These are phyloP conservation scores for Phacellophora camtschatica DNA, from an alignment of 30 jellyfish, hydroid and myxozoan genomes.

Conservation along the genomic window DNA sequence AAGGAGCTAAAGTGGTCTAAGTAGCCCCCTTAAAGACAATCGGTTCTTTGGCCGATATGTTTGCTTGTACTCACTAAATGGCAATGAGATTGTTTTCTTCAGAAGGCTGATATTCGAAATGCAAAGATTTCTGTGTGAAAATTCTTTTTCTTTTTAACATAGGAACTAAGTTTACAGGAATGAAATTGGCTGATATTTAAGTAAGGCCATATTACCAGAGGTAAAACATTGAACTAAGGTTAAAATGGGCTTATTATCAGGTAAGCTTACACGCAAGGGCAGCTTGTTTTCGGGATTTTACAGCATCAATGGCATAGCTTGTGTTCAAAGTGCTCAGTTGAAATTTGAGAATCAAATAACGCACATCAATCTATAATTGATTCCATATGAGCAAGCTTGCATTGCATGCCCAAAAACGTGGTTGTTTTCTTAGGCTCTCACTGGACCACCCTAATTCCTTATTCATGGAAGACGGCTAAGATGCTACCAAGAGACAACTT, in stretches of 20 bases:
- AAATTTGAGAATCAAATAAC: too few relatives aligned
- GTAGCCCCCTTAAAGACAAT: neutral
- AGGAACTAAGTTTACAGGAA: constrained; percentile 7
- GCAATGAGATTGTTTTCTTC: neutral
- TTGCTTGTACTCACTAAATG: neutral
- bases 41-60: constrained; percentile 17
- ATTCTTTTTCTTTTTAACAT: neutral
- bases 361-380: neutral
- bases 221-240: neutral
- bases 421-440: neutral
- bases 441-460: too few relatives aligned
- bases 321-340: neutral
- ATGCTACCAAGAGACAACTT: too few relatives aligned
- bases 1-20: neutral
- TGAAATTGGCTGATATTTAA: neutral
- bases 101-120: neutral
- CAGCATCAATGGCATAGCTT: neutral
- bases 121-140: neutral
- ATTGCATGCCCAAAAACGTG: constrained; percentile 4
- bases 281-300: neutral
- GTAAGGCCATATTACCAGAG: neutral
- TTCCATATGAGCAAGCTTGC: neutral
- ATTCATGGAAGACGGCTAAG: too few relatives aligned
- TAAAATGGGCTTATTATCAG: neutral
- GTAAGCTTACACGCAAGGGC: neutral